Evolutionary conservation across 2,888 invertebrate species (phyloP).

Genomic region (Hemaris fuciformis): DNA sequence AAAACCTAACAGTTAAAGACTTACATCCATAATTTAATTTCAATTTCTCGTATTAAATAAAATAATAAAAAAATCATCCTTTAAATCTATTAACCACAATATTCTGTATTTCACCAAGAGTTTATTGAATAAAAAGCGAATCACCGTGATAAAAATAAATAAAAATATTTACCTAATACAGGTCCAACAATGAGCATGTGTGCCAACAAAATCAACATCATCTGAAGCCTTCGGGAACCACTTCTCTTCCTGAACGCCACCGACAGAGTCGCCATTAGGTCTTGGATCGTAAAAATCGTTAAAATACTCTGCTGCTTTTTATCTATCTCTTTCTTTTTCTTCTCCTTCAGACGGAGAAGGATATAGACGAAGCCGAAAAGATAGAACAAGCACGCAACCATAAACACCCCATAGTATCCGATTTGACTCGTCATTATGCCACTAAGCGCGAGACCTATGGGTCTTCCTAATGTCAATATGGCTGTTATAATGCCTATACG

Average conservation of each 20-base stretch:
- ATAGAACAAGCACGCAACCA: slow-evolving; percentile 68
- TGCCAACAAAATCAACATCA: slow-evolving; percentile 67
- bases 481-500: slow-evolving; percentile 83
- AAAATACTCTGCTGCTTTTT: slow-evolving; percentile 41
- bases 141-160: neutral
- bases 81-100: no score
- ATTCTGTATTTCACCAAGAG: no score
- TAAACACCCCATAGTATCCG: slow-evolving; percentile 75
- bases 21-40: no score
- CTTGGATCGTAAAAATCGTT: slow-evolving; percentile 61
- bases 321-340: slow-evolving; percentile 57
- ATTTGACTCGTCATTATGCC: slow-evolving; percentile 75
- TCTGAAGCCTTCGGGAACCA: slow-evolving; percentile 63
- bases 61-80: no score
- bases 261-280: slow-evolving; percentile 71
- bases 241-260: slow-evolving; percentile 65
- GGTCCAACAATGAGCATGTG: slow-evolving; percentile 79
- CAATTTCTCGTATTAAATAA: no score
- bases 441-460: slow-evolving; percentile 78
- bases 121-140: neutral
- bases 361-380: slow-evolving; percentile 71
- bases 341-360: slow-evolving; percentile 63
- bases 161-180: slow-evolving; percentile 64
- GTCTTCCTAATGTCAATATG: slow-evolving; percentile 75
- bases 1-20: no score